Evolutionary conservation across 1,140 invertebrate species (phyloP), one percentile per base, ranked within the genome.

Genomic region (Radopholus similis): DNA sequence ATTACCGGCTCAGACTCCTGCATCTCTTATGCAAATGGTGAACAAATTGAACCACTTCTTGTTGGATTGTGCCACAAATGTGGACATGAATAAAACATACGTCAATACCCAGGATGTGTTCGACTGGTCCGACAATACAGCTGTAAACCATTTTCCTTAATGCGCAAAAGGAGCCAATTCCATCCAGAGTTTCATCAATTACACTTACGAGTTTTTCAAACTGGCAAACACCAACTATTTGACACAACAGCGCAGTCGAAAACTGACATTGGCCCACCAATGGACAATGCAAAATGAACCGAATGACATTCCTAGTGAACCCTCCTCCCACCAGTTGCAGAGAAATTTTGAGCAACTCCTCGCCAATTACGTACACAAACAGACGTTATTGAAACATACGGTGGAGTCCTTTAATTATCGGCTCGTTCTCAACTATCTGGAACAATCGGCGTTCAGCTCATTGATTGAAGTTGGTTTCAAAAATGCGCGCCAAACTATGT

Each of bases 121-220:
- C 56, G 65, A 68, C 18, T 68, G 66, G 66, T 56, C 63, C 11
- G 28, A 68, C 2, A 44, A 34, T n/a, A 68, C 66, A 30, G 37
- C 55, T 8, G 64, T 67, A 32, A 9, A 21, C 37, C 34, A 15
- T 62, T 66, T 66, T 64, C 28, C n/a, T n/a, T 13, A 35, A 23
- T 63, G n/a, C 47, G 37, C 30, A 18, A 35, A 35, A 13, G 37
- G 47, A 59, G 18, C 30, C 37, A 53, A 26, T 64, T 67, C 18
- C 42, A 63, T 65, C 53, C 15, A 70, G 49, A 55, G 37, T 32
- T 59, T 58, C 40, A 35, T 70, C 35, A 69, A 57, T 38, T 70
- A 35, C 49, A 40, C 42, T 15, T 70, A 47, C 35, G 54, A 70
- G n/a, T 71, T 70, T 6, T 47, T 68, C 18, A 70, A 70, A 67